Base-by-base conservation (phyloP, 2,797 vertebrate genomes). In the Scolopax bukidnonensis region DNA sequence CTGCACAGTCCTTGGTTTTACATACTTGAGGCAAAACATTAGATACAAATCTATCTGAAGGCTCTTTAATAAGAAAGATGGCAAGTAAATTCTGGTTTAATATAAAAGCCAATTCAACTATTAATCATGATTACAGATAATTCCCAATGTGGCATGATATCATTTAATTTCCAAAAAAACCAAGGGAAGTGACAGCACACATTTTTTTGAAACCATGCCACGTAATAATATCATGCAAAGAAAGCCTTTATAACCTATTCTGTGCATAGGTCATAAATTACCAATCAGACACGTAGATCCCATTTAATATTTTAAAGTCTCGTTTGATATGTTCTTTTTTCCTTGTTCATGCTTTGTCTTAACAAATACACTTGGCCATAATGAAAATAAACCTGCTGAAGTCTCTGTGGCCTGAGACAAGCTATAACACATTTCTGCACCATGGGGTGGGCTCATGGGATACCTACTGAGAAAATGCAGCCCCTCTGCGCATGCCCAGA, bases 401-500 rank as follows among this genome's bases (percentile, higher is more conserved):
- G 96, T 97, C 97, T 98, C 97, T 4, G 89, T 97, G 97, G 97
- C 96, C 96, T 96, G 97, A 98, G 97, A 98, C 98, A 98, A 98
- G 98, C 97, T 98, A 95, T 97, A 98, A 98, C 98, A 98, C 97
- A 98, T 98, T 98, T 98, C 98, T 97, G 93, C 97, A 96, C 98
- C 96, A 74, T 77, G 1, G 98, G 98, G 95, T 97, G 96, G 98
- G 96, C 98, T 98, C 98, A 45, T 96, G 98, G 98, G 98, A 98
- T 97, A 87, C 97, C 97, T 95, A 96, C 98, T 97, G 97, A 98
- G 97, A 97, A 98, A 98, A 98, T 94, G 96, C 96, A 92, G 95
- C 97, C 96, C 97, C 97, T 97, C 94, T 95, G 96, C 98, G 98
- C 98, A 98, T 98, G 98, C 98, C 97, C 98, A 98, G 98, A 98